These are phyloP conservation scores for Alaudala cheleensis DNA, from an alignment of 2,113 vertebrate genomes.

Conservation along the genomic window DNA sequence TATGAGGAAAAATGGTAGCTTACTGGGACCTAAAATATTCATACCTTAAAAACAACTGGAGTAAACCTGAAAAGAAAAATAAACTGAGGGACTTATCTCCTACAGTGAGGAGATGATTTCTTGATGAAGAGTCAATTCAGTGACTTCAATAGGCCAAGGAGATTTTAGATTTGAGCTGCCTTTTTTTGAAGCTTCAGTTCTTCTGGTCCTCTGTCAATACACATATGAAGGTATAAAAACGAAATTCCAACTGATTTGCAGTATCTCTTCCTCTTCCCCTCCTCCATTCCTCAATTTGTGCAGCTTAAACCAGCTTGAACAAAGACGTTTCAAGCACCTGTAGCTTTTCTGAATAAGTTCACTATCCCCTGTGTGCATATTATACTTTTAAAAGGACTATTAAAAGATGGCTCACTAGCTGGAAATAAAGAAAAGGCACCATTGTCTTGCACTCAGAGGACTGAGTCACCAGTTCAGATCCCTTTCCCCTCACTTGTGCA, in stretches of 20 bases:
- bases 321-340: neutral
- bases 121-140: neutral
- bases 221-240: neutral
- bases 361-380: neutral
- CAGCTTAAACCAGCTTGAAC: neutral
- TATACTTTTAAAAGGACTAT: neutral
- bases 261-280: neutral
- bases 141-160: neutral
- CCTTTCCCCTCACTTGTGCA: neutral
- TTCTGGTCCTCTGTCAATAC: neutral
- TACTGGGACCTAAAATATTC: neutral
- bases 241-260: neutral
- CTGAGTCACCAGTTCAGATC: slow-evolving; percentile 5
- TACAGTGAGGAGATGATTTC: neutral
- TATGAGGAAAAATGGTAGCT: neutral
- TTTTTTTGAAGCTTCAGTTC: neutral
- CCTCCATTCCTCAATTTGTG: neutral
- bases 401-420: neutral
- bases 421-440: neutral
- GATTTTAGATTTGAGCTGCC: neutral
- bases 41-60: neutral
- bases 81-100: neutral
- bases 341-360: neutral
- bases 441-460: neutral
- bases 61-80: neutral